These are phyloP conservation scores for Maniola hyperantus DNA, from an alignment of 2,888 invertebrate genomes.

Conservation along the genomic window DNA sequence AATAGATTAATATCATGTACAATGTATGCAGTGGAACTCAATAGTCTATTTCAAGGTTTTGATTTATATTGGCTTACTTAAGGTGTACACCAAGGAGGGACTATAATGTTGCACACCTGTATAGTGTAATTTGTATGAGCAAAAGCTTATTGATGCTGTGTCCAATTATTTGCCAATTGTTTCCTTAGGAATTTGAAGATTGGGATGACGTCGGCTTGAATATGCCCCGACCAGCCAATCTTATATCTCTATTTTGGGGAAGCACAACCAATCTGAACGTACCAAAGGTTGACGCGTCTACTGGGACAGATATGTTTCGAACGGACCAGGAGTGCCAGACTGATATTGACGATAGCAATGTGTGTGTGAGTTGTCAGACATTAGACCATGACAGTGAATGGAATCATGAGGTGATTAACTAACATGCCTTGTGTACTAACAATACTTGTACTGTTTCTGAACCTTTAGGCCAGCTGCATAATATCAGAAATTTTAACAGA, in stretches of 20 bases:
- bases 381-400: constrained; percentile 66
- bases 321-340: constrained; percentile 72
- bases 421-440: constrained; percentile 30
- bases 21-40: background rate
- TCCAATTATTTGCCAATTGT: background rate
- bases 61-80: too few species aligned
- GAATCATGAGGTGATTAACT: constrained; percentile 69
- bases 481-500: too few species aligned
- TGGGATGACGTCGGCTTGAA: constrained; percentile 96
- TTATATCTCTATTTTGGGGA: constrained; percentile 87
- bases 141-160: too few species aligned
- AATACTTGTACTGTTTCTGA: background rate
- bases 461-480: too few species aligned
- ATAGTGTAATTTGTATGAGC: too few species aligned
- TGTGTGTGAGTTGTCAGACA: constrained; percentile 72
- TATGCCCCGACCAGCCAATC: constrained; percentile 89
- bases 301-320: constrained; percentile 70
- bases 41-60: too few species aligned
- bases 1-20: background rate
- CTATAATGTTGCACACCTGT: too few species aligned
- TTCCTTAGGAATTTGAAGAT: constrained; percentile 90
- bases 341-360: constrained; percentile 67
- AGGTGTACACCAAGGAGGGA: too few species aligned
- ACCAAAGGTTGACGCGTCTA: constrained; percentile 69
- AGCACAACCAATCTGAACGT: constrained; percentile 59